Evolutionary conservation across 2,113 vertebrate species (phyloP).

Genomic region (Gobius niger): DNA sequence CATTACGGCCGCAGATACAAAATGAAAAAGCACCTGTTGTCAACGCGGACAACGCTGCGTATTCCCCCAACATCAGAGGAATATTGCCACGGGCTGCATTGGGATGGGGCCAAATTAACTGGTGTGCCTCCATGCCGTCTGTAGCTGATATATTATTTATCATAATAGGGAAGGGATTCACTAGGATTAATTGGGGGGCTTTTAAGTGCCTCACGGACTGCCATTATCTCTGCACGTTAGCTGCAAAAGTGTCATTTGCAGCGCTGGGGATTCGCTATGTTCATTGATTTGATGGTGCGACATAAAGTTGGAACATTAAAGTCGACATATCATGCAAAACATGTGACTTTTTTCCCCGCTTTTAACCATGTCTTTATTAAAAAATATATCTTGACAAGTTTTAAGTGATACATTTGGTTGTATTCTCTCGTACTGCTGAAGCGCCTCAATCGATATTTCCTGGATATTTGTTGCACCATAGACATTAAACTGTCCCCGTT

Average conservation of each 20-base stretch:
- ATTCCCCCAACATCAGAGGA: slow-evolving; percentile 57
- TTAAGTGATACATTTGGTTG: no score
- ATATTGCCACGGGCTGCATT: slow-evolving; percentile 37
- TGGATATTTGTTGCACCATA: no score
- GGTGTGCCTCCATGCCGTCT: slow-evolving; percentile 34
- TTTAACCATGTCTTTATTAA: no score
- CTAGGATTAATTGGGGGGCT: slow-evolving; percentile 54
- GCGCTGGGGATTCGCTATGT: background rate
- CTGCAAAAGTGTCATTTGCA: background rate
- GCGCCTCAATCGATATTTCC: no score
- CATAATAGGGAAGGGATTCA: slow-evolving; percentile 39
- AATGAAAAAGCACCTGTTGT: slow-evolving; percentile 75
- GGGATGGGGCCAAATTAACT: slow-evolving; percentile 60
- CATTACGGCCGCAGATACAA: slow-evolving; percentile 67
- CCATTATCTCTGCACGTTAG: slow-evolving; percentile 9
- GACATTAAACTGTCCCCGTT: no score
- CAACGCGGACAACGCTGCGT: slow-evolving; percentile 39
- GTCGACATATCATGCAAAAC: no score
- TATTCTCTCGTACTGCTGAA: no score
- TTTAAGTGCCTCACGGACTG: slow-evolving; percentile 13
- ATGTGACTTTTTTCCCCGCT: no score
- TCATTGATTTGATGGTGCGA: slow-evolving; percentile 22
- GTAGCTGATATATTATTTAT: slow-evolving; percentile 53
- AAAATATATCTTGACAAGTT: no score
- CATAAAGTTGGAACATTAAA: background rate